Percentiles rank a stretch among this genome's conserved stretches.
Conservation (phyloP, 2,113 vertebrate species). For the Rhegmatorhina hoffmannsi region DNA sequence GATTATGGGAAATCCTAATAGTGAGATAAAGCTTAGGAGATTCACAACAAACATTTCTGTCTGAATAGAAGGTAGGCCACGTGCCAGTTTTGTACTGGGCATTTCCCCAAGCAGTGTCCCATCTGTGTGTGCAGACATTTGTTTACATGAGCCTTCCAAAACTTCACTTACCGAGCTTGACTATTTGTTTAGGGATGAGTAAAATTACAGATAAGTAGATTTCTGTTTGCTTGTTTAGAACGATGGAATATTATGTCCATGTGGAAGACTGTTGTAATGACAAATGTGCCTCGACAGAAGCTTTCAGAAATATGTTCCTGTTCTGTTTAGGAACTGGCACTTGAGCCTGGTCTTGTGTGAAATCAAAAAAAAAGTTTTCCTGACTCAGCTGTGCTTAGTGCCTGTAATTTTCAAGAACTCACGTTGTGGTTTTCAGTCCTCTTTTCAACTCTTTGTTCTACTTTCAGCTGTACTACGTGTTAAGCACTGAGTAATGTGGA, state of each 20-base stretch:
- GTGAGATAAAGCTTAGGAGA: conserved; percentile 51
- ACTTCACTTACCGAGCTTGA: not conserved
- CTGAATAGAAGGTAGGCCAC: conserved; percentile 2
- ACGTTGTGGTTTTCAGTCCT: not conserved
- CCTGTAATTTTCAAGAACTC: not conserved
- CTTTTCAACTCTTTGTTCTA: not conserved
- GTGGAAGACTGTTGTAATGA: not conserved
- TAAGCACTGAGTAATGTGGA: not conserved
- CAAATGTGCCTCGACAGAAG: not conserved
- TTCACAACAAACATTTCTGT: conserved; percentile 40
- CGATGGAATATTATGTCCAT: not conserved
- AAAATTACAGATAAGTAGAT: not conserved
- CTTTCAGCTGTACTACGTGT: not conserved
- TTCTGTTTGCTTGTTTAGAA: not conserved
- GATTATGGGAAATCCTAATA: conserved; percentile 44
- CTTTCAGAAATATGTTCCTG: not conserved
- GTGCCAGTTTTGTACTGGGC: conserved; percentile 28
- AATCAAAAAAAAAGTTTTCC: not conserved
- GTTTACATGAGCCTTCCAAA: not conserved
- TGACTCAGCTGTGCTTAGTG: not conserved
- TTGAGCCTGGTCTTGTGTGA: not conserved
- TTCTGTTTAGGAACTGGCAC: not conserved
- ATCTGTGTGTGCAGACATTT: not conserved
- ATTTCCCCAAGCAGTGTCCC: conserved; percentile 31
- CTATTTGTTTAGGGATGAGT: not conserved